Conservation (phyloP, 2,888 invertebrate genomes). For the Limenitis camilla region DNA sequence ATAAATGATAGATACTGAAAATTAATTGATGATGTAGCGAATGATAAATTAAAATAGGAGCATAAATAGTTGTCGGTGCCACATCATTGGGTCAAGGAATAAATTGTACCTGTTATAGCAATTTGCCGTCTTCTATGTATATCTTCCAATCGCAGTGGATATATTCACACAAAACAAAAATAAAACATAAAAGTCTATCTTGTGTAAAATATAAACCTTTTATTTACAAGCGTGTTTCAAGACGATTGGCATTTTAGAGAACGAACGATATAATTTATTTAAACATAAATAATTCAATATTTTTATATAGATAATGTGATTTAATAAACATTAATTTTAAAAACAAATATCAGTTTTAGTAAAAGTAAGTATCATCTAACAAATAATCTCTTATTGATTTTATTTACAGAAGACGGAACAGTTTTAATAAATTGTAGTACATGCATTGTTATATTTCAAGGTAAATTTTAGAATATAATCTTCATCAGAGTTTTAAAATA, state of each 20-base stretch:
- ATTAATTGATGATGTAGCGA: conserved; percentile 57
- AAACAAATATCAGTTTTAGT: too few relatives aligned
- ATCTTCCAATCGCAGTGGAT: conserved; percentile 28
- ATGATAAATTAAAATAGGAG: conserved; percentile 39
- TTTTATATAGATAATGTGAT: too few relatives aligned
- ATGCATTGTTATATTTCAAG: too few relatives aligned
- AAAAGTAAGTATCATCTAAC: neutral
- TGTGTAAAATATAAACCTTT: conserved; percentile 28
- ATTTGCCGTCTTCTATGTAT: conserved; percentile 64
- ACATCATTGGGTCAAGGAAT: conserved; percentile 56
- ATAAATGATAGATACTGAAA: conserved; percentile 49
- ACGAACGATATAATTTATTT: too few relatives aligned
- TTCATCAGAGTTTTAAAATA: too few relatives aligned
- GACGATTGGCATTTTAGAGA: conserved; percentile 21
- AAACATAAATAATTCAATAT: too few relatives aligned
- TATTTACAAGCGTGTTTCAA: conserved; percentile 13
- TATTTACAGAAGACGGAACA: too few relatives aligned
- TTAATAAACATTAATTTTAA: too few relatives aligned
- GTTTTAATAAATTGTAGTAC: too few relatives aligned
- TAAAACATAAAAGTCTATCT: conserved; percentile 13
- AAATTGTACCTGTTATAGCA: conserved; percentile 51
- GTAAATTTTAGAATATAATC: too few relatives aligned
- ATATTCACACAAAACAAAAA: conserved; percentile 26
- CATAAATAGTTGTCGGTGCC: conserved; percentile 65
- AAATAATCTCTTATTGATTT: too few relatives aligned